Conservation (phyloP, 2,113 vertebrate genomes). For the Clarias macrocephalus region DNA sequence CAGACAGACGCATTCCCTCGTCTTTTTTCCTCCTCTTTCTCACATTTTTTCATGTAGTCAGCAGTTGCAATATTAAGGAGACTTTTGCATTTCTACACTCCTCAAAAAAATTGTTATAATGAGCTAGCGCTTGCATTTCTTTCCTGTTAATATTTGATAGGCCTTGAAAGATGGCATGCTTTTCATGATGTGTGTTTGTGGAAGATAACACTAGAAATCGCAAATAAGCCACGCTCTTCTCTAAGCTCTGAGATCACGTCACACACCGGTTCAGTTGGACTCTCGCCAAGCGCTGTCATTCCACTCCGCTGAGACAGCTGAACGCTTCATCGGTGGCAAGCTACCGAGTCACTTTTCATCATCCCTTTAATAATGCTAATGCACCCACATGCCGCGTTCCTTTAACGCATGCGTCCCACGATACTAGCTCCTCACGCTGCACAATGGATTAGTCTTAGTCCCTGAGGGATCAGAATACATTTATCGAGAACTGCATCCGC, state of each 20-base stretch:
- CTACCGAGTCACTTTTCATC: conserved; percentile 69
- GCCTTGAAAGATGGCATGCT: conserved; percentile 42
- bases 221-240: conserved; percentile 1
- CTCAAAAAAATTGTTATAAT: conserved; percentile 69
- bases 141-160: conserved; percentile 68
- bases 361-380: conserved; percentile 75
- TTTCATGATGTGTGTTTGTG: conserved; percentile 40
- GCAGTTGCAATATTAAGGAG: conserved; percentile 65
- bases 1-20: background rate
- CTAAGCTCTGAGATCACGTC: conserved; percentile 38
- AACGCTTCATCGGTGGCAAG: conserved; percentile 46
- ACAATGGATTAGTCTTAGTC: conserved; percentile 52
- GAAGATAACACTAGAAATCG: conserved; percentile 32
- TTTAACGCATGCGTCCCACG: conserved; percentile 50
- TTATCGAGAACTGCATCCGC: conserved; percentile 41
- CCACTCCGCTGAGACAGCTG: conserved; percentile 61
- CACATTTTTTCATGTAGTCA: conserved; percentile 60
- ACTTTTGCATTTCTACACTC: conserved; percentile 58
- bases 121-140: conserved; percentile 62
- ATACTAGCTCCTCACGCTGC: conserved; percentile 43
- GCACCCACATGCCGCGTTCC: conserved; percentile 49
- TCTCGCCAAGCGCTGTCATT: conserved; percentile 58
- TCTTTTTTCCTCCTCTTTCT: conserved; percentile 11
- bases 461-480: conserved; percentile 49
- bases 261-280: conserved; percentile 40